These are phyloP conservation scores for Gadus macrocephalus DNA, from an alignment of 2,113 vertebrate genomes.

Conservation along the genomic window DNA sequence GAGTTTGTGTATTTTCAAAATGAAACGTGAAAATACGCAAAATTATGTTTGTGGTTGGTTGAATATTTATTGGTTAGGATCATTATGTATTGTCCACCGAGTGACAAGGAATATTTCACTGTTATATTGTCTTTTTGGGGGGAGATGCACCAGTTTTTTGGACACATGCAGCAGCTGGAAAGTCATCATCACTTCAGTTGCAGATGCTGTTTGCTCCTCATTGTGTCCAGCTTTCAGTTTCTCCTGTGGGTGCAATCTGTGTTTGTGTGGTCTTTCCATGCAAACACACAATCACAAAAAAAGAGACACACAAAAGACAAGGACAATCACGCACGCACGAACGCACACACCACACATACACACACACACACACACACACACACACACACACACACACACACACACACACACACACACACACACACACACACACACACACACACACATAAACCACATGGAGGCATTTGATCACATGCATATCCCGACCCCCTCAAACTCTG, in stretches of 20 bases:
- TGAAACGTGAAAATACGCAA: not conserved
- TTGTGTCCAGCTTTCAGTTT: constrained; percentile 34
- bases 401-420: too few relatives aligned
- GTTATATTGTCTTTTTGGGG: constrained; percentile 6
- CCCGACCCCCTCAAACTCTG: too few relatives aligned
- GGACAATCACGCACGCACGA: too few relatives aligned
- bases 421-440: too few relatives aligned
- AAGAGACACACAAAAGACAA: not conserved
- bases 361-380: too few relatives aligned
- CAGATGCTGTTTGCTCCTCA: constrained; percentile 52
- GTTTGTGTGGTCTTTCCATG: constrained; percentile 43
- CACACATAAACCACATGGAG: too few relatives aligned
- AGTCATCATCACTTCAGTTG: constrained; percentile 45
- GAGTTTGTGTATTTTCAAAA: too few relatives aligned
- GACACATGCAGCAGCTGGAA: constrained; percentile 45
- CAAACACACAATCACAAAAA: not conserved
- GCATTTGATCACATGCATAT: too few relatives aligned
- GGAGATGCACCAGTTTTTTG: constrained; percentile 35
- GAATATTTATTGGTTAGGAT: not conserved
- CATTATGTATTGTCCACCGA: constrained; percentile 60
- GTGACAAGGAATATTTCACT: constrained; percentile 47
- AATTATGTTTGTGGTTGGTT: too few relatives aligned
- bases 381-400: not conserved
- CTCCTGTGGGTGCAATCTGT: constrained; percentile 29
- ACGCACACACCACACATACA: too few relatives aligned